These are phyloP conservation scores for Lophochroa leadbeateri DNA, from an alignment of 2,113 vertebrate genomes.

Conservation along the genomic window DNA sequence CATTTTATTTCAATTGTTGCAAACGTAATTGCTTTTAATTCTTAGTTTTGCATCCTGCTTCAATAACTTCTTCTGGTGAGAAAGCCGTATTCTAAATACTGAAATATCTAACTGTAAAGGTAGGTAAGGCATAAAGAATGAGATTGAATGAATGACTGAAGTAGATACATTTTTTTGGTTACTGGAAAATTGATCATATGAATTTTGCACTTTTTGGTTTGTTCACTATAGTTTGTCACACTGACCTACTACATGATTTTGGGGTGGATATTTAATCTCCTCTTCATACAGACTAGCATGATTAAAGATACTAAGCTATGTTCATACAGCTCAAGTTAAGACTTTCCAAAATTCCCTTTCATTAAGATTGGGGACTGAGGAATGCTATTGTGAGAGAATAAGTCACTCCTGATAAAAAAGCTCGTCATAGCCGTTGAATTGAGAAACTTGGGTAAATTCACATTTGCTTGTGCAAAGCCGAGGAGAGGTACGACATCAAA, in stretches of 20 bases:
- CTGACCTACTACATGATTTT: not conserved
- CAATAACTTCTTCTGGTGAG: not conserved
- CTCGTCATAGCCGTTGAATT: fast-evolving
- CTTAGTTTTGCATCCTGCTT: not conserved
- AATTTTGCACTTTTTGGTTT: not conserved
- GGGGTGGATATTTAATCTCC: not conserved
- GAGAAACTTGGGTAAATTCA: not conserved
- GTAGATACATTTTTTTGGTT: not conserved
- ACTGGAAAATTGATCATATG: not conserved
- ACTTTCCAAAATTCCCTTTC: not conserved
- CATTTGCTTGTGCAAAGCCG: not conserved
- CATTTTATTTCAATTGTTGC: not conserved
- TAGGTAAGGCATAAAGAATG: not conserved
- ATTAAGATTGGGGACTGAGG: not conserved
- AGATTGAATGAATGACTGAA: not conserved
- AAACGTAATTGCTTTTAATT: not conserved
- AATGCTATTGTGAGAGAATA: not conserved
- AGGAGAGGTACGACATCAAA: fast-evolving
- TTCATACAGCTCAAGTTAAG: not conserved
- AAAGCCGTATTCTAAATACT: not conserved
- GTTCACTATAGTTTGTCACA: not conserved
- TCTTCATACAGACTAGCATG: not conserved
- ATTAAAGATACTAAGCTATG: not conserved
- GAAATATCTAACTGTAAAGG: not conserved
- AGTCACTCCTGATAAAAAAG: not conserved